Evolutionary conservation across 2,888 invertebrate species (phyloP).

Genomic region (Acrobasis repandana): DNA sequence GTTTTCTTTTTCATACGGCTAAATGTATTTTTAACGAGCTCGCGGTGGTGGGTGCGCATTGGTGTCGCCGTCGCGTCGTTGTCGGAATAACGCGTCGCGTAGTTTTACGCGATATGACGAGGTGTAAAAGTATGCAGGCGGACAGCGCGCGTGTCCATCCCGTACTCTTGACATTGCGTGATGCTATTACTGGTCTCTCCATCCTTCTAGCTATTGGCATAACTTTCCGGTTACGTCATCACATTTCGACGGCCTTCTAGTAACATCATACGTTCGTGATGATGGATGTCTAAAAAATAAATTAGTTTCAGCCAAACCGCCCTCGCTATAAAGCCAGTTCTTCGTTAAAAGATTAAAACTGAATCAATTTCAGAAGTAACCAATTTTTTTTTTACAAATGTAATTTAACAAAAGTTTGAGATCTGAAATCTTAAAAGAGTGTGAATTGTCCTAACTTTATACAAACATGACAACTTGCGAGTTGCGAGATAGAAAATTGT

Average conservation of each 20-base stretch:
- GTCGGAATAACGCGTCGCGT: constrained; percentile 27
- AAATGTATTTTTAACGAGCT: constrained; percentile 58
- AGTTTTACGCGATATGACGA: constrained; percentile 51
- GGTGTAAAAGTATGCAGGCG: constrained; percentile 38
- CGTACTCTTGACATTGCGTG: constrained; percentile 75
- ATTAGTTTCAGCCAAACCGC: neutral
- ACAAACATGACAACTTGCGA: neutral
- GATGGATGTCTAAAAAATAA: constrained; percentile 26
- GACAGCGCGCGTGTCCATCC: constrained; percentile 37
- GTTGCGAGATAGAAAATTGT: constrained; percentile 3
- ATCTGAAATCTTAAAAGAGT: neutral
- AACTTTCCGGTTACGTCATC: constrained; percentile 56
- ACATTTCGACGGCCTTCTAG: constrained; percentile 32
- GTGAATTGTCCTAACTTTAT: neutral
- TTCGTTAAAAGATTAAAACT: neutral
- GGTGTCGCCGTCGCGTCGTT: constrained; percentile 21
- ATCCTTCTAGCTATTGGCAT: constrained; percentile 55
- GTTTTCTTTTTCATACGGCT: constrained; percentile 52
- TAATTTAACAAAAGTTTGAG: neutral
- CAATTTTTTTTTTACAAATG: neutral
- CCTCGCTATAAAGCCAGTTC: no score
- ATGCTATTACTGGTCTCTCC: constrained; percentile 48
- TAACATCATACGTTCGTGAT: constrained; percentile 25
- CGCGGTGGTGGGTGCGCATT: constrained; percentile 33
- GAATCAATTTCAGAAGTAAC: neutral